Conservation (phyloP, 53 echinoderm and acorn worm genomes). For the Patiria pectinifera region DNA sequence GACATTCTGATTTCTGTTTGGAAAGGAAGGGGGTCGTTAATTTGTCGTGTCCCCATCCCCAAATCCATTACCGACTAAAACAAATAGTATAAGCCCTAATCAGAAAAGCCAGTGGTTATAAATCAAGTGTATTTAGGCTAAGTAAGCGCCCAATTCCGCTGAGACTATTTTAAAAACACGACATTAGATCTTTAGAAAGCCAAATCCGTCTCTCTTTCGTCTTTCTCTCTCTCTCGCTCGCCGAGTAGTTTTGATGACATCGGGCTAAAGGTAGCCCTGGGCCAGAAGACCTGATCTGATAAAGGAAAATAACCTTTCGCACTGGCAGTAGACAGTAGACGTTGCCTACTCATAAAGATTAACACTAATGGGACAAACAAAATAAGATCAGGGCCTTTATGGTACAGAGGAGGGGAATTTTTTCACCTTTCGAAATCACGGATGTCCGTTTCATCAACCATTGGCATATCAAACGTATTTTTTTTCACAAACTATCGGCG, state of each 20-base stretch:
- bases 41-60: background rate
- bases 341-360: constrained; percentile 4
- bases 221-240: background rate
- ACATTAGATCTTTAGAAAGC: background rate
- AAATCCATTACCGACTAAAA: background rate
- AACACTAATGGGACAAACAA: constrained; percentile 53
- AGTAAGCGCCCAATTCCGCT: constrained; percentile 2
- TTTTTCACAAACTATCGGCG: background rate
- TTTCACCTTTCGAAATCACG: background rate
- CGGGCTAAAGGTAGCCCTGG: background rate
- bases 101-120: constrained; percentile 5
- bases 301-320: constrained; percentile 24
- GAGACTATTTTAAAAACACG: background rate
- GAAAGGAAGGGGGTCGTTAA: background rate
- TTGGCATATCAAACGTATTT: background rate
- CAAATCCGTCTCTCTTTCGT: background rate
- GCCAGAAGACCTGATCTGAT: constrained; percentile 1
- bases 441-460: background rate
- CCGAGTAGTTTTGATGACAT: background rate
- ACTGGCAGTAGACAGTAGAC: background rate
- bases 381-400: constrained; percentile 16
- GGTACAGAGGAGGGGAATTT: background rate
- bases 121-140: constrained; percentile 31
- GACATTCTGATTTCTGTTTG: background rate
- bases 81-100: background rate